Evolutionary conservation across 2,113 vertebrate genomes (phyloP), one percentile per base, ranked within the genome.

Genomic region (Bolborhynchus lineola): DNA sequence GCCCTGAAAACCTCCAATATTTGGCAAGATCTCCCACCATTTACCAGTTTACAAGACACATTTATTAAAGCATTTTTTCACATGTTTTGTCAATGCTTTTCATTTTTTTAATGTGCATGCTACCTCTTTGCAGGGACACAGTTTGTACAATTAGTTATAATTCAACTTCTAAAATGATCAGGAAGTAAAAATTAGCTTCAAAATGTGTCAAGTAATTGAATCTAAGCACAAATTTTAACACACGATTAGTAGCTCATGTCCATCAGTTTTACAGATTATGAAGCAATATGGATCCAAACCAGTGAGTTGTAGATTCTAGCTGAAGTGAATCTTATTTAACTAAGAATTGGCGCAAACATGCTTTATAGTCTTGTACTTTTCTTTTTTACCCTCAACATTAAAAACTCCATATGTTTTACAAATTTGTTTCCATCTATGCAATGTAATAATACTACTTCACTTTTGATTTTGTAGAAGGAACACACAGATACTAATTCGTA

Each of bases 391-490:
- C 46, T 74, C 46, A 52, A 49, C 64, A 85, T 89, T 95, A 74
- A 82, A 86, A 62, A 33, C 57, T 90, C 41, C 26, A 92, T 59
- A 80, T 96, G 92, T 95, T 95, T 46, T 93, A 84, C 95, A 95
- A 94, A 95, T 88, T 88, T 87, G 90, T 93, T 95, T 95, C 82
- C 80, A 86, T 94, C 80, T 80, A 37, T 65, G 71, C 74, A 80
- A 39, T 91, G 74, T 77, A 63, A 67, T 75, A 37, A 83, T 37
- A 26, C 37, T 69, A 42, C 64, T 79, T 84, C 17, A 91, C 89
- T 93, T 95, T 94, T 95, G 83, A 97, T 96, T 97, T 92, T 82
- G 39, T 71, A 76, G 44, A 55, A 92, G 84, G 76, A 95, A 92
- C 86, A 92, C 86, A 88, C n/a, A 90, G 94, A 60, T 82, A 81